phyloP scores from a whole-genome alignment of 2,113 vertebrate genomes.

The Petromus typicus region DNA sequence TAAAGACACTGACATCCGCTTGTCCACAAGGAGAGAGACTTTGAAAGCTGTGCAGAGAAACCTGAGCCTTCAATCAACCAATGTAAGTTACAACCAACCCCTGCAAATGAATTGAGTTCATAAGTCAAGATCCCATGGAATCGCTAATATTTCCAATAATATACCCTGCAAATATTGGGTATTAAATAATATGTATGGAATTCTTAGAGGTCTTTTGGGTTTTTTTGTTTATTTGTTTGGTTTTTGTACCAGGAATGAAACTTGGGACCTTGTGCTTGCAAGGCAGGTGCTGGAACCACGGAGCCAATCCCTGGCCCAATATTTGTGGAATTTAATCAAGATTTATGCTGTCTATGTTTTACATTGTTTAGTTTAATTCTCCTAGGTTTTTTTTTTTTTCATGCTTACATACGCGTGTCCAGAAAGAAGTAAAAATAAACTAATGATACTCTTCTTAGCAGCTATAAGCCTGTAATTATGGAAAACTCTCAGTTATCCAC shows the following conservation, averaged over 20 bases:
- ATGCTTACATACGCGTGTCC: conserved; percentile 62
- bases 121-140: neutral
- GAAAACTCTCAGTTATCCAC: conserved; percentile 57
- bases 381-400: neutral
- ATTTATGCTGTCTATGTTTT: neutral
- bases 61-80: no score
- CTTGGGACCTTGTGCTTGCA: no score
- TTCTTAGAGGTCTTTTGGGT: no score
- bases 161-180: neutral
- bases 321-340: conserved; percentile 32
- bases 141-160: neutral
- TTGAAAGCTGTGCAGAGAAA: no score
- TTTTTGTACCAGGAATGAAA: no score
- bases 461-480: conserved; percentile 58
- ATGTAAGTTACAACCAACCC: no score
- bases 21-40: no score
- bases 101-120: no score
- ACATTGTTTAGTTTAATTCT: conserved; percentile 43
- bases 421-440: conserved; percentile 74
- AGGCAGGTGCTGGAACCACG: no score
- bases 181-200: conserved; percentile 3
- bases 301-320: neutral
- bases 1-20: no score
- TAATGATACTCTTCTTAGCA: conserved; percentile 45
- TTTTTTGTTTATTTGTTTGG: no score